Percentiles rank a stretch among this genome's conserved stretches.
phyloP scores from a whole-genome alignment of 2,113 vertebrate species.

The Phyllostomus discolor region DNA sequence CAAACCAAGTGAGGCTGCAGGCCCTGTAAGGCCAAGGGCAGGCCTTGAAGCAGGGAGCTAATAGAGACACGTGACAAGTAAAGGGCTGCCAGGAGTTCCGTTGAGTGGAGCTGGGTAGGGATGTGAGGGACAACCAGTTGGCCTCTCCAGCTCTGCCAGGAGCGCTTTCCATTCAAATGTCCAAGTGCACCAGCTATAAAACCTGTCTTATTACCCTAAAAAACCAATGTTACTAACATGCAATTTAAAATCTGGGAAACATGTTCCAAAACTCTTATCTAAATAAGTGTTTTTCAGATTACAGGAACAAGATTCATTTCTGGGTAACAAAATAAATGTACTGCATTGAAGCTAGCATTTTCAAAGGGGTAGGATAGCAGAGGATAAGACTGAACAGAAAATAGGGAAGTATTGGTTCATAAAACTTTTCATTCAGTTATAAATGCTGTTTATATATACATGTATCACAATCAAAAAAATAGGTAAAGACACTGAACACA shows the following conservation, averaged over 20 bases:
- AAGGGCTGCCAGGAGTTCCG: not conserved
- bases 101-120: no score
- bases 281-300: slow-evolving; percentile 38
- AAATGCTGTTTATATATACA: not conserved
- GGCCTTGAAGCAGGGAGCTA: not conserved
- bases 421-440: not conserved
- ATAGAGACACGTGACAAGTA: not conserved
- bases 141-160: not conserved
- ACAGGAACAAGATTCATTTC: not conserved
- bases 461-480: not conserved
- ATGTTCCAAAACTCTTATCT: not conserved
- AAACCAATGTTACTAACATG: not conserved
- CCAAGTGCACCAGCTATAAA: not conserved
- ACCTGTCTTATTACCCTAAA: not conserved
- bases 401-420: not conserved
- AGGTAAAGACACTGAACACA: not conserved
- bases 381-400: not conserved
- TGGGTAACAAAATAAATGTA: not conserved
- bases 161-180: not conserved
- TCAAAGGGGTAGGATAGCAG: not conserved
- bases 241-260: slow-evolving; percentile 20
- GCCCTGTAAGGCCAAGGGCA: not conserved
- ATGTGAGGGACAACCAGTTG: not conserved
- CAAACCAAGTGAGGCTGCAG: not conserved
- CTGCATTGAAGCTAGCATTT: not conserved